Conservation (phyloP, 2,888 invertebrate species). For the Anagyrus pseudococci region DNA sequence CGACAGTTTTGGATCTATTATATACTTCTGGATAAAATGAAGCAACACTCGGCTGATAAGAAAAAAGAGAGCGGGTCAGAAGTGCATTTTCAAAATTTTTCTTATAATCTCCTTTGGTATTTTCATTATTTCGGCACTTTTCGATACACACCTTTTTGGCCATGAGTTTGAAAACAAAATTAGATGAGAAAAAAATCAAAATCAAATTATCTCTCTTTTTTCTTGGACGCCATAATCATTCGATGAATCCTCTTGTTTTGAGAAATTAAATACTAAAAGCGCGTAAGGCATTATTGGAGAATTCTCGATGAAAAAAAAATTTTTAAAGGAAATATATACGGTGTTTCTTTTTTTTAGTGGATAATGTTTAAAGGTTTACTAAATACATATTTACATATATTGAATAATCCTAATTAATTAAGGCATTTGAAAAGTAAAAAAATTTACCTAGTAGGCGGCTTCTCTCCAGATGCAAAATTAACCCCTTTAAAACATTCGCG, state of each 20-base stretch:
- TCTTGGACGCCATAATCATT: conserved; percentile 22
- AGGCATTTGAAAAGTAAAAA: conserved; percentile 46
- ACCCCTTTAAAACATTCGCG: conserved; percentile 35
- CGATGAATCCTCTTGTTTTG: conserved; percentile 22
- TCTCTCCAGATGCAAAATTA: conserved; percentile 56
- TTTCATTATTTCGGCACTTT: neutral
- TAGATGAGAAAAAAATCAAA: neutral
- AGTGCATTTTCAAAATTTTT: neutral
- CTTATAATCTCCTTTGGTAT: too few relatives aligned
- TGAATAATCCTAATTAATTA: conserved; percentile 60
- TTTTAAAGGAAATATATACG: conserved; percentile 47
- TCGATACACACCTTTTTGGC: neutral
- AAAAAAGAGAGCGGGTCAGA: conserved; percentile 33
- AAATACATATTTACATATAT: conserved; percentile 57
- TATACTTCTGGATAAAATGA: conserved; percentile 16
- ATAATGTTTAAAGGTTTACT: conserved; percentile 60
- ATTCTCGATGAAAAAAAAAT: conserved; percentile 35
- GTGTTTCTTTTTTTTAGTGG: conserved; percentile 56
- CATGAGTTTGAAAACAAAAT: too few relatives aligned
- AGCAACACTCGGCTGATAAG: conserved; percentile 13
- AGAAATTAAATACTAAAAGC: conserved; percentile 41
- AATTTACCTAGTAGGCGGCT: conserved; percentile 48
- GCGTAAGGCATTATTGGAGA: conserved; percentile 47
- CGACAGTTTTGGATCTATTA: conserved; percentile 27
- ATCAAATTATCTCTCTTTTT: conserved; percentile 32